Conservation (phyloP, 2,888 invertebrate species). For the Troides oblongomaculatus region DNA sequence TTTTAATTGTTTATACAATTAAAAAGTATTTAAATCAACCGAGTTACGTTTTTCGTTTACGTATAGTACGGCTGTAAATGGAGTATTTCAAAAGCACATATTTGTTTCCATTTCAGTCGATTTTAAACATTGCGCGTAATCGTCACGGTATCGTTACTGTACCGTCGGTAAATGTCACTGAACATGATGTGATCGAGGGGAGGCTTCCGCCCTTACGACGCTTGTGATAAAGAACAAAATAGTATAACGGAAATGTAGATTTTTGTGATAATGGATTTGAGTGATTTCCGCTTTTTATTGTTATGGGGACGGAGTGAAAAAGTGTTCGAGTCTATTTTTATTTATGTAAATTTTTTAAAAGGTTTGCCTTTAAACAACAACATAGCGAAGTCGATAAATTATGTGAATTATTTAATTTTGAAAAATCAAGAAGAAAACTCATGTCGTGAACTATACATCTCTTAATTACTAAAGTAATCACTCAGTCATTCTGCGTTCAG, state of each 20-base stretch:
- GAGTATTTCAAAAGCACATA: too few species aligned
- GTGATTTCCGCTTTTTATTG: conserved; percentile 13
- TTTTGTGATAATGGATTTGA: conserved; percentile 8
- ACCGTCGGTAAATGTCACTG: conserved; percentile 4
- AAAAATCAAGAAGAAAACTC: too few species aligned
- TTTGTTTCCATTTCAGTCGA: too few species aligned
- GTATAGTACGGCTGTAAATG: too few species aligned
- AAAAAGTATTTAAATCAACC: too few species aligned
- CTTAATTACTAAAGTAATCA: too few species aligned
- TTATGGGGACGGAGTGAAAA: conserved; percentile 1
- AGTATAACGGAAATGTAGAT: neutral
- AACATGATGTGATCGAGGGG: neutral
- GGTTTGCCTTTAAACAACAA: neutral
- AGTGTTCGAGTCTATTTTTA: conserved; percentile 13
- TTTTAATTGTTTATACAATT: too few species aligned
- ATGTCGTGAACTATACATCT: too few species aligned
- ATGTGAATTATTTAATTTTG: too few species aligned
- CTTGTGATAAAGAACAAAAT: conserved; percentile 7
- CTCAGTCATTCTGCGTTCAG: too few species aligned
- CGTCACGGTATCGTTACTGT: neutral
- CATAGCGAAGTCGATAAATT: neutral
- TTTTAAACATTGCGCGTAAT: conserved; percentile 3
- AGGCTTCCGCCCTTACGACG: neutral
- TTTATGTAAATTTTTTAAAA: neutral
- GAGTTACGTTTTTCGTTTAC: too few species aligned